Conservation (phyloP, 2,113 vertebrate species). For the Drymodes brunneopygia region DNA sequence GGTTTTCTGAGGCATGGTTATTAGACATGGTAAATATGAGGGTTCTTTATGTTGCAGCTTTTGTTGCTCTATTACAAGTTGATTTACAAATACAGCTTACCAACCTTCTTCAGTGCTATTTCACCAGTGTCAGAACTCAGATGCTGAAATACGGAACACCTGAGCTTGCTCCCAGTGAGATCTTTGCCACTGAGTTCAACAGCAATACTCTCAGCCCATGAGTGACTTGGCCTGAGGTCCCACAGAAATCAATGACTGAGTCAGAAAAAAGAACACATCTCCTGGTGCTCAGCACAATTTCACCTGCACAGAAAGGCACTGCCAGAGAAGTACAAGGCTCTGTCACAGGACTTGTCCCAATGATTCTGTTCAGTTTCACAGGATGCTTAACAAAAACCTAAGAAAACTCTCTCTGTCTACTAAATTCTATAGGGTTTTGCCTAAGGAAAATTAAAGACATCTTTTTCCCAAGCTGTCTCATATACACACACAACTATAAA, state of each 20-base stretch:
- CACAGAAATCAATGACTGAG: neutral
- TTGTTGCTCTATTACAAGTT: neutral
- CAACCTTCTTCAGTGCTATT: neutral
- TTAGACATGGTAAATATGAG: neutral
- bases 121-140: neutral
- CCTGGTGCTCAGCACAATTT: neutral
- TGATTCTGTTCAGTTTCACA: neutral
- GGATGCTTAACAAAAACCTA: neutral
- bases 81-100: neutral
- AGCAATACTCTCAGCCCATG: neutral
- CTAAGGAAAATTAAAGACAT: conserved; percentile 37
- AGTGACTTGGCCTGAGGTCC: conserved; percentile 11
- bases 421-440: conserved; percentile 18
- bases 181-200: neutral
- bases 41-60: neutral
- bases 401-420: neutral
- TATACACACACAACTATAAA: neutral
- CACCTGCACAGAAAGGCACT: neutral
- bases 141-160: neutral
- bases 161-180: neutral
- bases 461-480: conserved; percentile 11
- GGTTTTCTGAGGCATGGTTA: neutral
- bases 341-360: neutral
- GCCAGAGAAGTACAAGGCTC: neutral
- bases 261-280: neutral